Conservation (phyloP, 92 coral and sea anemone species). For the Parazoanthus atlanticus region DNA sequence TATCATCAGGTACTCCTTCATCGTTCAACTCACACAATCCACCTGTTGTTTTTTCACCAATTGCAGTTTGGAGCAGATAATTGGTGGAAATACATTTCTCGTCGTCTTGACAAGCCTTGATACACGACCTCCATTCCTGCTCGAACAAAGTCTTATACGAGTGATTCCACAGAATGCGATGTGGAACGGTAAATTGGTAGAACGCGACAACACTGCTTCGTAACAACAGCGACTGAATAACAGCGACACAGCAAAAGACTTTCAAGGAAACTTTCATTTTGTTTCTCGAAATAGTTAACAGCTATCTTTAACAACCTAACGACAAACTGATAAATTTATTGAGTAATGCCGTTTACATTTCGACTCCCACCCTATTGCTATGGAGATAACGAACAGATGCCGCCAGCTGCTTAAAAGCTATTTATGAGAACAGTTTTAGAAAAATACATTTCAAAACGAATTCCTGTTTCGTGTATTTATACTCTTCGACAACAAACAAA, state of each 20-base stretch:
- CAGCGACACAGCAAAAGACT: neutral
- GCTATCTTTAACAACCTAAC: no score
- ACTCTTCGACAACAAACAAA: no score
- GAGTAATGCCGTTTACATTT: no score
- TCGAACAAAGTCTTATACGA: neutral
- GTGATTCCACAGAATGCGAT: neutral
- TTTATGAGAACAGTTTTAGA: no score
- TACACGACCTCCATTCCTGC: neutral
- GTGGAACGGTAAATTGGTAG: neutral
- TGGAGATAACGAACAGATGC: no score
- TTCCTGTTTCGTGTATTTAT: no score
- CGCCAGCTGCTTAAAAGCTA: no score
- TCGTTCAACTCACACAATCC: slow-evolving; percentile 2
- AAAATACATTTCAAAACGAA: no score
- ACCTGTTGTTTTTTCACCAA: neutral
- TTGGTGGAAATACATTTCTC: neutral
- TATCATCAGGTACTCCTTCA: neutral
- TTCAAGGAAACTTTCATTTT: neutral
- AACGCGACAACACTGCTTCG: neutral
- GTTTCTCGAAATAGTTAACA: neutral
- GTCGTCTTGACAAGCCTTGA: neutral
- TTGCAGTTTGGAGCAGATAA: neutral
- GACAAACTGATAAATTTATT: no score
- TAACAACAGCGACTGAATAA: neutral
- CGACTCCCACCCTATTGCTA: no score